Conservation (phyloP, 2,888 invertebrate species). For the Pemphredon lugubris region DNA sequence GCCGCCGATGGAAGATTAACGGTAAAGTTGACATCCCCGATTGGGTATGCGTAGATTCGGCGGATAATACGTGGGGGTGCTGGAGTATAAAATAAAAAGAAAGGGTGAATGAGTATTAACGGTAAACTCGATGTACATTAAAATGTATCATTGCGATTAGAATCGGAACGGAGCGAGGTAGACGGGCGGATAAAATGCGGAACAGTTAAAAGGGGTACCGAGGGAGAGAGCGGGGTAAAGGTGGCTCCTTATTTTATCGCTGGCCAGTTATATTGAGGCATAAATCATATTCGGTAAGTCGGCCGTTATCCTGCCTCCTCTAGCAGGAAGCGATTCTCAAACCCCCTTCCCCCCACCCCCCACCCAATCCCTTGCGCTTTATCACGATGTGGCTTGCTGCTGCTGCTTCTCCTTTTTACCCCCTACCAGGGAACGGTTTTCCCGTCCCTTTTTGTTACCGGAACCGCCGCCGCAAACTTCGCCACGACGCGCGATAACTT, state of each 20-base stretch:
- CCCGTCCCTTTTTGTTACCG: constrained; percentile 43
- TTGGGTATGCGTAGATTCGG: no score
- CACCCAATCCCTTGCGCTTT: constrained; percentile 45
- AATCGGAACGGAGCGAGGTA: no score
- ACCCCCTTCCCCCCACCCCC: constrained; percentile 24
- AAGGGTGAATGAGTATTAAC: no score
- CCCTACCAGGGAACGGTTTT: constrained; percentile 32
- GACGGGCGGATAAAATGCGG: background rate
- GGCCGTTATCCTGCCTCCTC: constrained; percentile 64
- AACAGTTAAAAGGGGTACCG: background rate
- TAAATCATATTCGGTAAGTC: constrained; percentile 77
- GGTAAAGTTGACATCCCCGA: no score
- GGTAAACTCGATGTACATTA: no score
- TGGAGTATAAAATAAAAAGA: no score
- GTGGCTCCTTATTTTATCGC: constrained; percentile 73
- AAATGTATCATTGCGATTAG: no score
- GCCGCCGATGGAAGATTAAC: no score
- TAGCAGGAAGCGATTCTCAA: constrained; percentile 58
- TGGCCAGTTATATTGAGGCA: constrained; percentile 72
- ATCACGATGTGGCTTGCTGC: constrained; percentile 59
- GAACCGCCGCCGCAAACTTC: constrained; percentile 41
- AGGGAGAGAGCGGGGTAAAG: constrained; percentile 26
- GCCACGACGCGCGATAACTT: constrained; percentile 52
- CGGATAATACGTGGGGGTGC: no score
- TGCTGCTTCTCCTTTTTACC: constrained; percentile 38